Conservation (phyloP, 2,888 invertebrate genomes). For the Aplocera efformata region DNA sequence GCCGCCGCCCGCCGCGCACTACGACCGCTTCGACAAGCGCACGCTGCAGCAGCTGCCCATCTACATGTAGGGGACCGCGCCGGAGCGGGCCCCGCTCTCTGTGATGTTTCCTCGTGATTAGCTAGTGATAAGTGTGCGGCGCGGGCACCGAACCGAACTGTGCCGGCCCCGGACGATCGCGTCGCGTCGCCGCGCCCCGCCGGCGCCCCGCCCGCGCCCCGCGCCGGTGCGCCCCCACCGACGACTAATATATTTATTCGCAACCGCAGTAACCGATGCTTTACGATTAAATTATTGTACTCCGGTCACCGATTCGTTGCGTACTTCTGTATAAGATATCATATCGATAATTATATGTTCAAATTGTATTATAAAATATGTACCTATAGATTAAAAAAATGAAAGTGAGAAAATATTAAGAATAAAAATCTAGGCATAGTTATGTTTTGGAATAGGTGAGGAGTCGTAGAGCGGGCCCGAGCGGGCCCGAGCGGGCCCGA, state of each 20-base stretch:
- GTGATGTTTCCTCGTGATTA: conserved; percentile 71
- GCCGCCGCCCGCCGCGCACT: conserved; percentile 59
- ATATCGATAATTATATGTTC: conserved; percentile 80
- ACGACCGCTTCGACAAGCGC: conserved; percentile 75
- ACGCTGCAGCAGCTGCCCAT: conserved; percentile 76
- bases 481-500: conserved; percentile 30
- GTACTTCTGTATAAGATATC: conserved; percentile 76
- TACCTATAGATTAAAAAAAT: conserved; percentile 77
- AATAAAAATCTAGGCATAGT: conserved; percentile 72
- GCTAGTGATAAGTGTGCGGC: conserved; percentile 61
- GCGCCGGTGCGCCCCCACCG: conserved; percentile 52
- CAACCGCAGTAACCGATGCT: conserved; percentile 72
- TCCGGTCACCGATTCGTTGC: conserved; percentile 70
- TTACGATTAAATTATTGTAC: conserved; percentile 69
- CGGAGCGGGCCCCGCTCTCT: conserved; percentile 52
- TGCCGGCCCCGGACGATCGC: conserved; percentile 36
- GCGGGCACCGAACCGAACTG: conserved; percentile 40
- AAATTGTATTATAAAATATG: conserved; percentile 77
- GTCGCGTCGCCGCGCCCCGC: conserved; percentile 19
- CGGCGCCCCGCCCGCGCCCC: conserved; percentile 16
- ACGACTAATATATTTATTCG: conserved; percentile 71
- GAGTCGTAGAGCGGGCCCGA: conserved; percentile 67
- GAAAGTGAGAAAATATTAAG: conserved; percentile 80
- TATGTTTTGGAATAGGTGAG: conserved; percentile 72
- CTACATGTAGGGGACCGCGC: conserved; percentile 68